phyloP scores from a whole-genome alignment of 2,113 vertebrate genomes.

The Athene noctua region DNA sequence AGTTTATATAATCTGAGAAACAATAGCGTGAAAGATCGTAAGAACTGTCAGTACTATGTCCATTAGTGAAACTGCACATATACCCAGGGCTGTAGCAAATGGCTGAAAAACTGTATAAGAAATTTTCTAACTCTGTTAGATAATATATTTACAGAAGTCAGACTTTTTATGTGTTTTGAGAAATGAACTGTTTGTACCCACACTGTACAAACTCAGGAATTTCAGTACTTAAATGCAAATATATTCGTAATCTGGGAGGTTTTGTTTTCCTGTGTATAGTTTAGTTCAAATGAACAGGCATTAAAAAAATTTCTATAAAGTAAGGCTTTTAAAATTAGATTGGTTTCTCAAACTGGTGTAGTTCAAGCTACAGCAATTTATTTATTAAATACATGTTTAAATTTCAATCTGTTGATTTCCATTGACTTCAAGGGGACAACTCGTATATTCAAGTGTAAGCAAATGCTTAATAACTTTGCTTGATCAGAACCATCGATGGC shows the following conservation, averaged over 20 bases:
- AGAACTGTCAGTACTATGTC: not conserved
- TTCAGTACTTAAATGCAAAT: not conserved
- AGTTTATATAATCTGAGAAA: not conserved
- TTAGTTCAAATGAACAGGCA: not conserved
- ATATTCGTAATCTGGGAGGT: not conserved
- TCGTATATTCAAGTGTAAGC: not conserved
- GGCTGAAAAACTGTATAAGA: not conserved
- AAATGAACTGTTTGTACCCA: not conserved
- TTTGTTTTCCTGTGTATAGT: not conserved
- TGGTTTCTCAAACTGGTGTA: not conserved
- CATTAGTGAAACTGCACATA: not conserved
- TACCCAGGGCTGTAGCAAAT: not conserved
- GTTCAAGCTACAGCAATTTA: not conserved
- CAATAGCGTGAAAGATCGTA: not conserved
- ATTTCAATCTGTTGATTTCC: not conserved
- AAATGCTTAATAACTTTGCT: not conserved
- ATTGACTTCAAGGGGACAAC: not conserved
- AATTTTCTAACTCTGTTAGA: not conserved
- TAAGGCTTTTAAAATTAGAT: constrained; percentile 14
- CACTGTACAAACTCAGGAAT: not conserved
- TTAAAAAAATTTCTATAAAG: not conserved
- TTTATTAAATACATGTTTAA: not conserved
- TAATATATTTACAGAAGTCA: not conserved
- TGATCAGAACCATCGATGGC: not conserved
- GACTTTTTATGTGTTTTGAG: not conserved